Evolutionary conservation across 2,113 vertebrate species (phyloP), one percentile per base, ranked within the genome.

Genomic region (Benitochromis conjunctus): DNA sequence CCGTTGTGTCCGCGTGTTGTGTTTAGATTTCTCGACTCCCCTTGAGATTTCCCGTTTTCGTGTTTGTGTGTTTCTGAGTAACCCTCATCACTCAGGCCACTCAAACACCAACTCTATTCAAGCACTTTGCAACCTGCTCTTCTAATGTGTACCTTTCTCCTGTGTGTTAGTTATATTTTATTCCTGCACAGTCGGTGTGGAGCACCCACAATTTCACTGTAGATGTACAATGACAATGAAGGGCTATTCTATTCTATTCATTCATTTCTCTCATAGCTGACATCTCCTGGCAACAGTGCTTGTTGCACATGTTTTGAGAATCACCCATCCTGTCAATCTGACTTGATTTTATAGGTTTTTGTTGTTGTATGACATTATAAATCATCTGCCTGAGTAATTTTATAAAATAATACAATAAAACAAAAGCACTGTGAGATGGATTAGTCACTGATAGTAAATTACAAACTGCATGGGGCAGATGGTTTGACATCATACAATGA

Each of bases 381-480:
- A 31, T 31, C n/a, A 5, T 5, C 31, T 31, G 31, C 26, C 26
- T 4, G 26, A 29, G 3, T 29, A 29, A 57, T 26, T 26, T 26
- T 29, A 57, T 57, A 58, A 58, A 29, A 9, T 1, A 58, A 58
- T 29, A 58, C 56, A 58, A 16, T 58, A 58, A 58, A 0, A 29
- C 24, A 58, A 29, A 16, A 3, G 29, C 56, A 3, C 1, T 1
- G 13, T 58, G 56, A 8, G 0, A 14, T 58, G 56, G 26, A 58
- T 29, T 2, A 16, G 26, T 58, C 56, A 58, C 56, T 29, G 24
- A 58, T 0, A 29, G 13, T 29, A 26, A 16, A 26, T 57, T 58
- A 0, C 13, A 29, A 8, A 0, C 24, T 57, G 13, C 11, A 56
- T 0, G 54, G n/a, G 21, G 54, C 24, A 57, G 24, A 57, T 57